phyloP scores from a whole-genome alignment of 2,888 invertebrate genomes.

The Diaperis boleti region DNA sequence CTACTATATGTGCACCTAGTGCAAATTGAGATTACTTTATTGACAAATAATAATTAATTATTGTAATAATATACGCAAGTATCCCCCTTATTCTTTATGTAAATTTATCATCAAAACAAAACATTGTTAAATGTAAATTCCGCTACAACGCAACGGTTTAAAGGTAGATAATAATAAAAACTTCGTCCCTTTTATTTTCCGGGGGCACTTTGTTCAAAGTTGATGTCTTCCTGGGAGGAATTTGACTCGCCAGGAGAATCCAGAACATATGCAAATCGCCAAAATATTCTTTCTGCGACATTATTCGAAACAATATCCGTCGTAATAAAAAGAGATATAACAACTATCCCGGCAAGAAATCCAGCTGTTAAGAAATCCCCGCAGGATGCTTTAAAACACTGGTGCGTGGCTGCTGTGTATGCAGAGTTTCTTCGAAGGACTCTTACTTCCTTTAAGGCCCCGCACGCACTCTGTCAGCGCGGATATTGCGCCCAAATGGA shows the following conservation, averaged over 20 bases:
- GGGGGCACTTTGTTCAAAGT: constrained; percentile 1
- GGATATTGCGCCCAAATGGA: constrained; percentile 40
- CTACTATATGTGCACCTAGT: too few relatives aligned
- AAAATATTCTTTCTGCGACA: constrained; percentile 44
- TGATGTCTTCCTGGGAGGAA: constrained; percentile 9
- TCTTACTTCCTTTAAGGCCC: constrained; percentile 36
- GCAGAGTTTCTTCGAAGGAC: constrained; percentile 38
- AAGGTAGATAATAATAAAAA: not conserved
- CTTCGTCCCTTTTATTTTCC: not conserved
- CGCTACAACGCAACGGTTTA: not conserved
- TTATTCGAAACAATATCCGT: constrained; percentile 49
- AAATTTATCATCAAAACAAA: too few relatives aligned
- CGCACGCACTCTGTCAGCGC: constrained; percentile 38
- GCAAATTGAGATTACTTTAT: too few relatives aligned
- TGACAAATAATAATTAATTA: too few relatives aligned
- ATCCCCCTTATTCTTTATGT: too few relatives aligned
- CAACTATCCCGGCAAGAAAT: constrained; percentile 45
- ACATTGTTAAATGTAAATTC: not conserved
- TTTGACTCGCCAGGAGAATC: constrained; percentile 2
- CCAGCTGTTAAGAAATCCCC: constrained; percentile 47
- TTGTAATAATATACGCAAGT: too few relatives aligned
- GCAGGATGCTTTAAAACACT: constrained; percentile 46
- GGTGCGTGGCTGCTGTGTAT: constrained; percentile 43
- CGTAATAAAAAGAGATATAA: constrained; percentile 46
- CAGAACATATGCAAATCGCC: constrained; percentile 39